A percentile compares a stretch with the other conserved stretches of the same genome.
These are phyloP conservation scores for Mesoclemmys tuberculata DNA, from an alignment of 2,113 vertebrate species.

Conservation along the genomic window DNA sequence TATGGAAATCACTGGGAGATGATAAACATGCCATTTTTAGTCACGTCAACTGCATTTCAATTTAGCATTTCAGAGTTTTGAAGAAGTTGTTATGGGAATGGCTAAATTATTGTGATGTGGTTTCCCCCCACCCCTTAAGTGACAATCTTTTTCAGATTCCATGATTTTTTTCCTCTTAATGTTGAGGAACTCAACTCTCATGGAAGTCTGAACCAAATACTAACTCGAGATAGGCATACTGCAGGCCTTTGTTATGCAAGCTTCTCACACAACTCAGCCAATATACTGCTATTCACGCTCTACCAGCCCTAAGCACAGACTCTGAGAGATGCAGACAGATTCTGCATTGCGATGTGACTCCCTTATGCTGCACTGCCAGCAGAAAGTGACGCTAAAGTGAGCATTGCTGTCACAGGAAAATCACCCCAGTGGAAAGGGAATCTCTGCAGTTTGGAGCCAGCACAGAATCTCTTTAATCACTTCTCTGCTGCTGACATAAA, in stretches of 20 bases:
- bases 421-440: neutral
- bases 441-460: neutral
- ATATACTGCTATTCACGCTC: neutral
- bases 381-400: neutral
- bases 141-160: neutral
- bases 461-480: neutral
- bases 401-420: neutral
- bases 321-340: neutral
- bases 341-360: neutral
- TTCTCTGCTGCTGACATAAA: neutral
- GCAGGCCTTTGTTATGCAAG: neutral
- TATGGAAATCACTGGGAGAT: neutral
- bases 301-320: neutral
- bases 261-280: accelerated
- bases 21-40: accelerated
- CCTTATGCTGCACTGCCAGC: neutral
- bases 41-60: neutral
- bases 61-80: neutral
- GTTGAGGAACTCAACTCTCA: neutral
- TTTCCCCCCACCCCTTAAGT: too few relatives aligned
- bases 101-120: neutral
- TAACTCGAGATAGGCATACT: neutral
- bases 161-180: neutral
- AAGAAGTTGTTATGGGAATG: neutral
- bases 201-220: too few relatives aligned